Evolutionary conservation across 1,140 invertebrate genomes (phyloP), one percentile per base, ranked within the genome.

Genomic region (Lucilia sericata): DNA sequence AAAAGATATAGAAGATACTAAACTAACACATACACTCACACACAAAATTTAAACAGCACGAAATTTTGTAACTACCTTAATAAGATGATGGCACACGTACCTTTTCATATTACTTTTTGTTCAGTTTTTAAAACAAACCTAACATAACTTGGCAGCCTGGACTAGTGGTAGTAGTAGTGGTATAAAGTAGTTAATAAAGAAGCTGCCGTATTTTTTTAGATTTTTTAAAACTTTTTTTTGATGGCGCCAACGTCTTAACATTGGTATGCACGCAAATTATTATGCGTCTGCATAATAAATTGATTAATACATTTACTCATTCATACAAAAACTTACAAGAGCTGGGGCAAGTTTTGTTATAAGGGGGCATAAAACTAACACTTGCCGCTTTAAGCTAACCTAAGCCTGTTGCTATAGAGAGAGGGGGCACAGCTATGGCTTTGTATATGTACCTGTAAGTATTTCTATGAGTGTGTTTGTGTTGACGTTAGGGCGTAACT

Each of bases 241-340:
- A 74, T 83, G 82, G 83, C 83, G 83, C 83, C 75, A 78, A 84
- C 49, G 49, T 70, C 55, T 51, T 42, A 83, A 25, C 65, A 19
- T 51, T 49, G 36, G 19, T 75, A 51, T 55, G 47, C 74, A 74
- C 83, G 47, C 74, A 76, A 84, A 84, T 84, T 84, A 84, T 51
- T 84, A 84, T 84, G 83, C 74, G 75, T 84, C 47, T 74, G 83
- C 83, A 65, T 80, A 84, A 84, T 84, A 78, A 84, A 84, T 84
- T 84, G 83, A 84, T 84, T 84, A 84, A 84, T 84, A 80, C 42
- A 80, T 80, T 80, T 80, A 80, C n/a, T 49, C 74, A 76, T 76
- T 25, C 42, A 42, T 42, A 42, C 42, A 42, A 30, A 30, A 30
- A 42, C 42, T 8, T 7, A 10, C 42, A 42, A 42, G 42, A 42